phyloP scores from a whole-genome alignment of 1,140 invertebrate species.

The Archivesica marissinica region DNA sequence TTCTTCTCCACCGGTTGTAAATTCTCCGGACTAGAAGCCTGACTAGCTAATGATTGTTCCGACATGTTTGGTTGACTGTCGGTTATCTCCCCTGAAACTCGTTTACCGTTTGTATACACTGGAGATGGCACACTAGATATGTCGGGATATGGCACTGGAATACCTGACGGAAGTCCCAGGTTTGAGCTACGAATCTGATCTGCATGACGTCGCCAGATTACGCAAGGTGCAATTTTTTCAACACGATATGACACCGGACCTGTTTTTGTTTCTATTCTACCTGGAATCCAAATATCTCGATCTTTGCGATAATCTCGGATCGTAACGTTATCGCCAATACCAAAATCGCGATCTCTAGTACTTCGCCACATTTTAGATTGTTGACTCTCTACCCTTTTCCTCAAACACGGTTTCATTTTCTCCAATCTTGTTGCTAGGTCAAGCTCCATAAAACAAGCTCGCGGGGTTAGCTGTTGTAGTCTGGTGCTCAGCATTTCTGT shows the following conservation, averaged over 20 bases:
- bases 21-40: not conserved
- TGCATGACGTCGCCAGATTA: slow-evolving; percentile 23
- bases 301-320: not conserved
- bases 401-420: slow-evolving; percentile 25
- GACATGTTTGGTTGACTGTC: not conserved
- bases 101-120: too few relatives aligned
- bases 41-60: not conserved
- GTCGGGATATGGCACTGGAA: too few relatives aligned
- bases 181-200: not conserved
- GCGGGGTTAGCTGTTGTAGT: slow-evolving; percentile 38
- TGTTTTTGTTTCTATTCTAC: slow-evolving; percentile 13
- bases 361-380: slow-evolving; percentile 9
- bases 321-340: not conserved
- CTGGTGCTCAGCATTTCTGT: slow-evolving; percentile 36
- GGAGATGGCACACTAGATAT: too few relatives aligned
- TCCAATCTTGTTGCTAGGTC: slow-evolving; percentile 16
- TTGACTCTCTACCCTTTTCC: not conserved
- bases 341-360: not conserved
- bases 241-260: slow-evolving; percentile 51
- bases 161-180: not conserved
- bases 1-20: not conserved
- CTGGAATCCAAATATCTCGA: not conserved
- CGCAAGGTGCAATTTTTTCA: slow-evolving; percentile 12
- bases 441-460: not conserved
- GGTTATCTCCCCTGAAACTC: not conserved